Evolutionary conservation across 92 coral and sea anemone genomes (phyloP), one percentile per base, ranked within the genome.

Genomic region (Micromussa lordhowensis): DNA sequence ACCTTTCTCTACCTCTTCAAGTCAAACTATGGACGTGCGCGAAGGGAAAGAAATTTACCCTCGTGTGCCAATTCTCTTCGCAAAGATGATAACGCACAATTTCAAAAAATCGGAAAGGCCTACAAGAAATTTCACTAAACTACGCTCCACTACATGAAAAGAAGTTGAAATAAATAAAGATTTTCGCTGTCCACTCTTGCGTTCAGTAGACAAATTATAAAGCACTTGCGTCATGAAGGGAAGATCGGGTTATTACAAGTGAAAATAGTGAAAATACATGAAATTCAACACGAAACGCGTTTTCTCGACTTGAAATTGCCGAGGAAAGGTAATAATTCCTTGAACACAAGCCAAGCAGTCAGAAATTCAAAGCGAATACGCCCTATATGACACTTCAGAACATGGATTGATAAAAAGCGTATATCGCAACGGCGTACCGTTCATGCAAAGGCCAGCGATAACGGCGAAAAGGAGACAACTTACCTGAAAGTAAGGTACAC

Each of bases 171-270:
- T 63, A 28, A 18, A 68, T 28, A 21, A 29, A 11, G 40, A 53
- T 48, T 58, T 77, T 86, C 34, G 61, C 18, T 86, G 83, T 77
- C 77, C 80, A 77, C 66, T 77, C 77, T 77, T 61, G 89, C 89
- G 89, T 77, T 77, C 63, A 86, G 76, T 55, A 48, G 69, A 38
- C n/a, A 78, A 84, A 85, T 90, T 58, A 70, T 79, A 84, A 81
- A 85, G 57, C 70, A 75, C 90, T 85, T 90, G 90, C 93, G 93
- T 79, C 93, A 90, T 76, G 79, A 84, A 84, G 77, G 24, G 72
- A 69, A 58, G 75, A 34, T 82, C 61, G 59, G 30, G 30, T 68
- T 38, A 22, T 26, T 44, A 61, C 64, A 61, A 77, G 9, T 66
- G 74, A 29, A 19, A 11, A 35, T 9, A 35, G n/a, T 24, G 69